Conservation (phyloP, 1,140 invertebrate genomes). For the Himalopsyche phryganea region DNA sequence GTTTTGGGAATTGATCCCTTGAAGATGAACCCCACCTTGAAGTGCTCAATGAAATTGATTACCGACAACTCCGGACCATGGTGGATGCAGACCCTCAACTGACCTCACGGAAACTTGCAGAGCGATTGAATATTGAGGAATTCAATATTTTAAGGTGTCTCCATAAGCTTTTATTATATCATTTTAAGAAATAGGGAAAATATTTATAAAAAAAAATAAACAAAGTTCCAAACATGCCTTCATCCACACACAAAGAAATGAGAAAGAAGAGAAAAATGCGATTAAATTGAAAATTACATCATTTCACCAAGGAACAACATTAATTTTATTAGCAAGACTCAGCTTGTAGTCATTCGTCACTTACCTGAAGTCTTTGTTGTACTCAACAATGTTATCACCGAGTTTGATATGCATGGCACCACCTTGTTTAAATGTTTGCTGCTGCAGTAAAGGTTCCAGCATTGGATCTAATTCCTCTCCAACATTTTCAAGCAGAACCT, state of each 20-base stretch:
- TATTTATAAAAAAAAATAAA: too few species aligned
- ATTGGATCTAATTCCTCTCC: slow-evolving; percentile 87
- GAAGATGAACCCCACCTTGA: not conserved
- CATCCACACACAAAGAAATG: too few species aligned
- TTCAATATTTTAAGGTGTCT: not conserved
- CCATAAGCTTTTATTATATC: too few species aligned
- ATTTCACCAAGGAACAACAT: too few species aligned
- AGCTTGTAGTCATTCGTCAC: too few species aligned
- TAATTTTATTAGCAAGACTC: too few species aligned
- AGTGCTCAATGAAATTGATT: not conserved
- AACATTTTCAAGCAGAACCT: slow-evolving; percentile 83
- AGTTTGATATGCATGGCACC: slow-evolving; percentile 76
- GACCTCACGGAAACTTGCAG: not conserved
- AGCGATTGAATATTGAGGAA: not conserved
- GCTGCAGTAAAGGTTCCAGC: slow-evolving; percentile 81
- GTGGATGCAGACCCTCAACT: not conserved
- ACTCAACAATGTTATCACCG: slow-evolving; percentile 79
- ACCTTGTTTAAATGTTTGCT: slow-evolving; percentile 88
- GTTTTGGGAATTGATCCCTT: not conserved
- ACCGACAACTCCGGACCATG: not conserved
- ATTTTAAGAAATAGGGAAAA: too few species aligned
- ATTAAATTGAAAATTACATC: too few species aligned
- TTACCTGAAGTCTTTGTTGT: slow-evolving; percentile 80
- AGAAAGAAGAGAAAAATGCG: too few species aligned
- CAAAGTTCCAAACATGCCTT: too few species aligned